Conservation (phyloP, 2,888 invertebrate species). For the Polymixis flavicincta region DNA sequence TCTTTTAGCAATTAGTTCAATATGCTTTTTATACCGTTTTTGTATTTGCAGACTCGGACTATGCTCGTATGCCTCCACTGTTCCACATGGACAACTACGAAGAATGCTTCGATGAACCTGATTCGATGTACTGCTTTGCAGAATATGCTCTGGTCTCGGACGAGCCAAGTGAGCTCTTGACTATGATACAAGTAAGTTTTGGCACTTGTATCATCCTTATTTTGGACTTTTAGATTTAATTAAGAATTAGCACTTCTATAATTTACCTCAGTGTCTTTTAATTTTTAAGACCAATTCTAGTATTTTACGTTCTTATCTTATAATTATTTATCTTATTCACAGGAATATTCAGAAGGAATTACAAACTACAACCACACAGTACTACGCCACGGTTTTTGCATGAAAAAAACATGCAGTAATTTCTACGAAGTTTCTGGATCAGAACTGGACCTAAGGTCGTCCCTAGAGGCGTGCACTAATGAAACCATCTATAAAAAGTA, state of each 20-base stretch:
- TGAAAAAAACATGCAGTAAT: slow-evolving; percentile 76
- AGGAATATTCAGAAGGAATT: slow-evolving; percentile 79
- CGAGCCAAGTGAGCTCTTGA: slow-evolving; percentile 57
- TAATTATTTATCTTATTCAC: slow-evolving; percentile 55
- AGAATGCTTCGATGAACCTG: slow-evolving; percentile 59
- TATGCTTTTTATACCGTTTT: not conserved
- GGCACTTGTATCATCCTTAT: not conserved
- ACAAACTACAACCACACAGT: slow-evolving; percentile 83
- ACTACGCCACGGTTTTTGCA: slow-evolving; percentile 80
- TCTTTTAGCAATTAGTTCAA: not conserved
- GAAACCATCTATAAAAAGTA: slow-evolving; percentile 53
- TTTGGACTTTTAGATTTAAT: too few relatives aligned
- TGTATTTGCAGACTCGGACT: slow-evolving; percentile 52
- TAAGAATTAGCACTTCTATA: not conserved
- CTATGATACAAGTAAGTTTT: slow-evolving; percentile 63
- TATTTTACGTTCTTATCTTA: not conserved
- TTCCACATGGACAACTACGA: slow-evolving; percentile 67
- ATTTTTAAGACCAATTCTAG: not conserved
- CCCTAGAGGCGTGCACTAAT: slow-evolving; percentile 62
- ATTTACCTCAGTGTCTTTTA: not conserved
- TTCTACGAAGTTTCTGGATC: slow-evolving; percentile 62
- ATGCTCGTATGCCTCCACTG: slow-evolving; percentile 67
- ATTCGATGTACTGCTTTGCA: slow-evolving; percentile 65
- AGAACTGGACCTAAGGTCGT: slow-evolving; percentile 38
- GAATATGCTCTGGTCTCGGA: slow-evolving; percentile 65